phyloP scores from a whole-genome alignment of 2,797 vertebrate species.

The Aeoliscus strigatus region DNA sequence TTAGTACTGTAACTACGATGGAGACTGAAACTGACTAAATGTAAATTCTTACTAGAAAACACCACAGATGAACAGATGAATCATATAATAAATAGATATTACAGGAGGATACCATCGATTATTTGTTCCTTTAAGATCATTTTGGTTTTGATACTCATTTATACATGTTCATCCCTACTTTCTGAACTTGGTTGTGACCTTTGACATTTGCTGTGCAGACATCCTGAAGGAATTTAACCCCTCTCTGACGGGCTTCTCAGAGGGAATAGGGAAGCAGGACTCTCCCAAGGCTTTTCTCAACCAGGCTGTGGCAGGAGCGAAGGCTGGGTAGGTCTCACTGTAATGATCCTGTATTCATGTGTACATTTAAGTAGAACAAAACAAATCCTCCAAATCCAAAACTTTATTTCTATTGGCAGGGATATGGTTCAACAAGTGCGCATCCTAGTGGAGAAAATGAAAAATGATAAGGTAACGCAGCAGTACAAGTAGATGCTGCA shows the following conservation, averaged over 20 bases:
- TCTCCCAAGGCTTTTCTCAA: conserved; percentile 77
- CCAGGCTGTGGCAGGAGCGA: conserved; percentile 84
- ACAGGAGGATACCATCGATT: no score
- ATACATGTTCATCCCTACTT: no score
- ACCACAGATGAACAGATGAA: no score
- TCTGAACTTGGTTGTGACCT: not conserved
- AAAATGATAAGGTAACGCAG: conserved; percentile 72
- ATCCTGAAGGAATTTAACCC: conserved; percentile 83
- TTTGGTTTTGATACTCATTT: no score
- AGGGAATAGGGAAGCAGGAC: conserved; percentile 56
- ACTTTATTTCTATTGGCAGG: conserved; percentile 61
- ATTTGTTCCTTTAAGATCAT: no score
- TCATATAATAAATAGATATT: no score
- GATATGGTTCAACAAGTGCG: conserved; percentile 77
- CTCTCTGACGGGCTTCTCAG: conserved; percentile 75
- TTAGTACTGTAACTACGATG: no score
- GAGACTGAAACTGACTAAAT: no score
- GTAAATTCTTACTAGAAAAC: no score
- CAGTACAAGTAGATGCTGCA: not conserved
- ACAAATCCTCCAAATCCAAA: conserved; percentile 1
- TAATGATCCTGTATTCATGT: not conserved
- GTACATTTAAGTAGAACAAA: not conserved
- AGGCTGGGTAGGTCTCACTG: conserved; percentile 72
- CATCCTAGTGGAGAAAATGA: conserved; percentile 80
- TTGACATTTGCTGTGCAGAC: conserved; percentile 77